A percentile compares a stretch with the other conserved stretches of the same genome.
Evolutionary conservation across 2,888 invertebrate genomes (phyloP).

Genomic region (Andrena haemorrhoa): DNA sequence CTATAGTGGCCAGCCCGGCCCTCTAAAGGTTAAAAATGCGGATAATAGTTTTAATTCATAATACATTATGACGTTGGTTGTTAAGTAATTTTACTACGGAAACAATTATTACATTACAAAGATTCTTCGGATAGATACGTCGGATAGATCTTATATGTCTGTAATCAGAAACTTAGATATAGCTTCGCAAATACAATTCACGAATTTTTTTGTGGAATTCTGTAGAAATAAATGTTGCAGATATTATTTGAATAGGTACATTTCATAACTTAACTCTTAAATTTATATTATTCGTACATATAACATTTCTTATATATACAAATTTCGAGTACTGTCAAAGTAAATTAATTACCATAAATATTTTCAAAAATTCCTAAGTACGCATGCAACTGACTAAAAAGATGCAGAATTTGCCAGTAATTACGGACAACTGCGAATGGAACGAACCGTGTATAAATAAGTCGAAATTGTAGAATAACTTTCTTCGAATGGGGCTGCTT

Average conservation of each 20-base stretch:
- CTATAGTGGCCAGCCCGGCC: too few relatives aligned
- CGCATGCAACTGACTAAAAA: not conserved
- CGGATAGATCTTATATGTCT: too few relatives aligned
- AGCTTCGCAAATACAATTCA: not conserved
- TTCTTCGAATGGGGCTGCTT: too few relatives aligned
- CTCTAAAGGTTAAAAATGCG: too few relatives aligned
- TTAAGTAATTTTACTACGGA: not conserved
- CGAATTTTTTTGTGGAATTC: not conserved
- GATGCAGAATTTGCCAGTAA: too few relatives aligned
- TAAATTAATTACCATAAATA: not conserved
- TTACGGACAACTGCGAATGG: too few relatives aligned
- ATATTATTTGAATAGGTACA: slow-evolving; percentile 2
- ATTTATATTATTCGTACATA: not conserved
- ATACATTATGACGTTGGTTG: too few relatives aligned
- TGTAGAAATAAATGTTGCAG: not conserved
- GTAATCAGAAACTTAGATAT: too few relatives aligned
- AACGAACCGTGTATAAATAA: too few relatives aligned
- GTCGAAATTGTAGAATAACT: too few relatives aligned
- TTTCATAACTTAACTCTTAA: not conserved
- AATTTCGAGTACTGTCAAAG: not conserved
- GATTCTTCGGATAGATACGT: too few relatives aligned
- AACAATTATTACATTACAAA: not conserved
- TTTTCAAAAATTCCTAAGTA: not conserved
- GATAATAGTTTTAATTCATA: too few relatives aligned
- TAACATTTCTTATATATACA: not conserved